Conservation (phyloP, 2,797 vertebrate species). For the Alca torda region DNA sequence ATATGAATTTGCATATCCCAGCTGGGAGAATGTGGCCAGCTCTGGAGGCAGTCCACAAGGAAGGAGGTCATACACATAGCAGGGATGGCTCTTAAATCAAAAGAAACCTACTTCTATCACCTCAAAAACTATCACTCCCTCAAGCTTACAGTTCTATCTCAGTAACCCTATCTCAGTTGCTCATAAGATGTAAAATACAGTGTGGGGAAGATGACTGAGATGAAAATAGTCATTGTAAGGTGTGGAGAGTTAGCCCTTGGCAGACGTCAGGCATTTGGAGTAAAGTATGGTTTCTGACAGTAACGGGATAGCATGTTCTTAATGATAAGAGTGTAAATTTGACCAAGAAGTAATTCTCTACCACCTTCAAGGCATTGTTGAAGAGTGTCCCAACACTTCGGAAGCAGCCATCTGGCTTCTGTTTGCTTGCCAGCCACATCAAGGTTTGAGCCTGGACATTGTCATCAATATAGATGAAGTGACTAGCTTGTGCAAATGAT, state of each 20-base stretch:
- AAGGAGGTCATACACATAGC: background rate
- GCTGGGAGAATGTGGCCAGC: background rate
- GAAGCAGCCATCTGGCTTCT: constrained; percentile 81
- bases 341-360: background rate
- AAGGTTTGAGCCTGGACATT: constrained; percentile 74
- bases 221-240: background rate
- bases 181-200: background rate
- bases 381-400: constrained; percentile 80
- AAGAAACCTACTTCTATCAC: background rate
- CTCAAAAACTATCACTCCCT: background rate
- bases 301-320: background rate
- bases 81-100: background rate
- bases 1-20: background rate
- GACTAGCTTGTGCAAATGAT: constrained; percentile 77
- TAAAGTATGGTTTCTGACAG: background rate
- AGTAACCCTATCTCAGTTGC: background rate
- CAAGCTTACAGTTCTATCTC: background rate
- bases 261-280: background rate
- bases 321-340: background rate
- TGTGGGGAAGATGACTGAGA: background rate
- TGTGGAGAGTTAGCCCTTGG: background rate
- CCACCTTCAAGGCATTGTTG: constrained; percentile 84
- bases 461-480: constrained; percentile 78
- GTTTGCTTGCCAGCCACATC: constrained; percentile 78
- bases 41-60: background rate